Base-by-base conservation (phyloP, 2,113 vertebrate species). In the Bucco capensis region DNA sequence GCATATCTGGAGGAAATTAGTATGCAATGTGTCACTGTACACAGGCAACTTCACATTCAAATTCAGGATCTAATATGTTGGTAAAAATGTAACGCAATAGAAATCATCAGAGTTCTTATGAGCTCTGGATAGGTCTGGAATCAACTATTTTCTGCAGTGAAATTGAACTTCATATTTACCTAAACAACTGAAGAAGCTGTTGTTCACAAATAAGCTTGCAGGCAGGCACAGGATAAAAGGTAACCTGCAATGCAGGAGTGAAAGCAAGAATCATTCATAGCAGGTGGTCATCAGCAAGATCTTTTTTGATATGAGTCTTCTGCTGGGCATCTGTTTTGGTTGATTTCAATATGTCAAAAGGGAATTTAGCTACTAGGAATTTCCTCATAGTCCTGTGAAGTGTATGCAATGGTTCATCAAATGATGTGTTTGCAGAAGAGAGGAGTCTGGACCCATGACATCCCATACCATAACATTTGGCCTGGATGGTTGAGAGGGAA, bases 1-100 rank as follows among this genome's bases (percentile, higher is more conserved):
- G 44, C 53, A 50, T 94, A 90, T 81, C 76, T 92, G 72, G 44
- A 86, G 61, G 40, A 95, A 96, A 94, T 93, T 90, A 94, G 57
- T 65, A 92, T 94, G 83, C 88, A 91, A 33, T 83, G 66, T 89
- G 64, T 57, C 0, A 6, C 60, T 86, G 51, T 69, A 71, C 33
- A 88, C 57, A 90, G 81, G 57, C 35, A 86, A 60, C 12, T 9
- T 88, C 66, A 65, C 28, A 88, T 90, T 80, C 49, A 49, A 72
- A 92, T 69, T 87, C 84, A 85, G 54, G 28, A 71, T 67, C 28
- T 83, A 40, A 86, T 71, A 83, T 18, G 12, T 8, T 80, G 25
- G 33, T 67, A 88, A 81, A 94, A 94, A 75, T 60, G 51, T 27
- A 87, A 53, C 79, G 64, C 75, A 75, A 72, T 19, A 79, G 23